Base-by-base conservation (phyloP, 2,888 invertebrate genomes). In the Pristionchus maxplancki region DNA sequence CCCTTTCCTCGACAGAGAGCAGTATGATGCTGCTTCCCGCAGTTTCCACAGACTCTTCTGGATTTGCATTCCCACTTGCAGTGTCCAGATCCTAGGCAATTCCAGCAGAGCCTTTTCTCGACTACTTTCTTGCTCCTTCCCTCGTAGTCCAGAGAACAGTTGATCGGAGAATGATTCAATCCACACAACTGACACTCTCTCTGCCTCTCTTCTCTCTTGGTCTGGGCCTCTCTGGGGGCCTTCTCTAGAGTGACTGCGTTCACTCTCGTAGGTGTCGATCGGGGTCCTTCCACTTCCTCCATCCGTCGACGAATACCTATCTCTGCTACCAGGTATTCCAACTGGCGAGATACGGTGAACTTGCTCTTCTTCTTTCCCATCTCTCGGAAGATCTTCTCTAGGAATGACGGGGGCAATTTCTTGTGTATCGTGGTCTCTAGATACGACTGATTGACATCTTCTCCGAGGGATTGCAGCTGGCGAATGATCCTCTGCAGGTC, bases 251-350 rank as follows among this genome's bases (percentile, higher is more conserved):
- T 58, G 17, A n/a, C 58, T 8, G 58, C 58, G 20, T 58, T 17
- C 17, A 58, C 58, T 58, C 58, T 58, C 20, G 13, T 20, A 17
- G 58, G 9, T 13, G 58, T n/a, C 11, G 20, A 13, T 17, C 58
- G 9, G 58, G 58, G 6, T 81, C 81, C 81, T 17, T 40, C 40
- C 24, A 81, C 24, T 28, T 81, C 81, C 28, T 81, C 81, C 81
- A 81, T 40, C 6, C 48, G 44, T 6, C 81, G 40, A 11, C 17
- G 17, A 6, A 81, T 81, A 3, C n/a, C 31, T 11, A 81, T 31
- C 17, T 81, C 48, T n/a, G 13, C 24, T 5, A 28, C 31, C 17
- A 81, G 44, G 20, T n/a, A 48, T 6, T 48, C 44, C 44, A 81
- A 31, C n/a, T 44, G 81, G 11, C 44, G 8, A 5, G 17, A 11